These are phyloP conservation scores for Lasioglossum zephyrum DNA, from an alignment of 2,888 invertebrate species.

Conservation along the genomic window DNA sequence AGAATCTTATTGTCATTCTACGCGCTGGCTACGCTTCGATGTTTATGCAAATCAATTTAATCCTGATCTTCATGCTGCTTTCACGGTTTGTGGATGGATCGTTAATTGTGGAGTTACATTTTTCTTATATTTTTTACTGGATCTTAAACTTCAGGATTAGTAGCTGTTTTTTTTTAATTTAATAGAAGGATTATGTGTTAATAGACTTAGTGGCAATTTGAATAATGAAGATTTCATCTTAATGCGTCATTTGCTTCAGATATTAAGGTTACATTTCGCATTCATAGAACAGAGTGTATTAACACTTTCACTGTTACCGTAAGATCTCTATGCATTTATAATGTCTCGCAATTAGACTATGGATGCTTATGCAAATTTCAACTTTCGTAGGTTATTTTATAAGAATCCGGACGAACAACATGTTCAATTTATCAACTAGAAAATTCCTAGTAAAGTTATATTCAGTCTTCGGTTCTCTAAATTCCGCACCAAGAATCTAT, in stretches of 20 bases:
- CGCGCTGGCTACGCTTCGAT: background rate
- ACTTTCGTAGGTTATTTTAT: background rate
- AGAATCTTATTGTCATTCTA: background rate
- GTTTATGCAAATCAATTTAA: background rate
- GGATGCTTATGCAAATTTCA: background rate
- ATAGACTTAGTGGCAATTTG: background rate
- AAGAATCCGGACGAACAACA: background rate
- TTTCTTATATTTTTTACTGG: too few relatives aligned
- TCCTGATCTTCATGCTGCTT: background rate
- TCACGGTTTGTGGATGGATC: background rate
- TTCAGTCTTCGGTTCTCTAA: background rate
- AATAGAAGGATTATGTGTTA: background rate
- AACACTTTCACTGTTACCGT: background rate
- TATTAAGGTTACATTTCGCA: background rate
- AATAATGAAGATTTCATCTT: background rate
- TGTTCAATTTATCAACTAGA: background rate
- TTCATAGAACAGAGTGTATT: background rate
- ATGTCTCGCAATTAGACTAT: background rate
- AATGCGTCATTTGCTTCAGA: background rate
- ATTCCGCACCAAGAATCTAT: background rate
- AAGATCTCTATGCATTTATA: background rate
- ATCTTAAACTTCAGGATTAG: too few relatives aligned
- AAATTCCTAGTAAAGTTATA: background rate
- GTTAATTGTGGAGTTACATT: too few relatives aligned
- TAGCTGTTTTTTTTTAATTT: too few relatives aligned